Evolutionary conservation across 2,113 vertebrate species (phyloP).

Genomic region (Chlorocebus sabaeus): DNA sequence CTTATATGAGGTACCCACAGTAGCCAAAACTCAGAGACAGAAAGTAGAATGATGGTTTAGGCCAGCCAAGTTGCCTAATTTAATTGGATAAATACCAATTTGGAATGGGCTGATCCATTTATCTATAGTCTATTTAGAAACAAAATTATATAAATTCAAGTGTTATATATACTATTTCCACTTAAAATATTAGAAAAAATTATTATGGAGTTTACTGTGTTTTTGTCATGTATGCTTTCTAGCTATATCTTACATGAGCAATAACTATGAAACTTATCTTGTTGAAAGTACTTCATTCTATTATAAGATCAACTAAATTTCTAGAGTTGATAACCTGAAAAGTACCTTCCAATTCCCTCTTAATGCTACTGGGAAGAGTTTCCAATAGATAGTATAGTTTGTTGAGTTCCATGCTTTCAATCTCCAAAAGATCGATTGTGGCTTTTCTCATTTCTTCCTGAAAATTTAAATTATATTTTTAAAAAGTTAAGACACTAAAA

Average conservation of each 20-base stretch:
- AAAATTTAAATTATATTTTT: constrained; percentile 48
- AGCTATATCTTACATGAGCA: not conserved
- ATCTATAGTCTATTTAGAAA: not conserved
- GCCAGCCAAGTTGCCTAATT: not conserved
- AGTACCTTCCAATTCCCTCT: constrained; percentile 83
- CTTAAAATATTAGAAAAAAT: not conserved
- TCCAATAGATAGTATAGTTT: constrained; percentile 81
- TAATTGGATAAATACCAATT: not conserved
- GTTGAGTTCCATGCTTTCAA: constrained; percentile 88
- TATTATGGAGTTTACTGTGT: not conserved
- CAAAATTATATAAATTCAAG: not conserved
- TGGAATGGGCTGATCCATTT: not conserved
- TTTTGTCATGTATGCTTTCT: not conserved
- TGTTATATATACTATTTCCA: not conserved
- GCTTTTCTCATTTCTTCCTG: constrained; percentile 84
- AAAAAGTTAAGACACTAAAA: constrained; percentile 8
- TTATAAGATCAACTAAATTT: not conserved
- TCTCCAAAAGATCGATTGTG: constrained; percentile 84
- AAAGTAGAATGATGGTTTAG: not conserved
- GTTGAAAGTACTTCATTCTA: not conserved
- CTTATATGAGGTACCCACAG: not conserved
- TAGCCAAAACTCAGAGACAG: not conserved
- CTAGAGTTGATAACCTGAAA: not conserved
- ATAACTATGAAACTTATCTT: not conserved
- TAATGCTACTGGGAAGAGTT: constrained; percentile 73